Base-by-base conservation (phyloP, 2,113 vertebrate species). In the Cinclus mexicanus region DNA sequence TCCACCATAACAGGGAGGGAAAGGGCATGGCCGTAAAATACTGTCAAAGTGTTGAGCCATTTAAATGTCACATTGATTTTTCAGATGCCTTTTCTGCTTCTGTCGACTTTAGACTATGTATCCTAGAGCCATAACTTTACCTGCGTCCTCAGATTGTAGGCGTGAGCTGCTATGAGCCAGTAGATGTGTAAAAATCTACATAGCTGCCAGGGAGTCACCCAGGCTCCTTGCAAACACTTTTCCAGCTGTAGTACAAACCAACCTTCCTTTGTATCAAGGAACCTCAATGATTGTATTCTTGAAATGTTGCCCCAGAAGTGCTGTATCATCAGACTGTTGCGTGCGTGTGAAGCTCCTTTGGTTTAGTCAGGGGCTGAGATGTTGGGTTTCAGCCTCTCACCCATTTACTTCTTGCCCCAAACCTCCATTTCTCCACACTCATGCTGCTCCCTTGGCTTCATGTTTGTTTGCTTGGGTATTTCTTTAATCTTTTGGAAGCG, bases 71-170 rank as follows among this genome's bases (percentile, higher is more conserved):
- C 18, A 0, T 90, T 61, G 91, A 52, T 81, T 94, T 87, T 94
- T 79, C 95, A 28, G 94, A 97, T 93, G 97, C 97, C 97, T 98
- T 90, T 97, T 91, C 95, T 94, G 96, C 95, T 96, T 96, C 89
- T 92, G 69, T 93, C 56, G 4, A n/a, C 81, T 91, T 65, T 96
- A 96, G 97, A 94, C 19, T 8, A 44, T 93, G 80, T 95, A 77
- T 92, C 65, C 88, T 97, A 97, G 96, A 98, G 97, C 97, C 97
- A 95, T 98, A 96, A 96, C 76, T 88, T 92, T 74, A 89, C 72
- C 94, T 23, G 74, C 87, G 55, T 93, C 96, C 94, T 96, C 95
- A 86, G 96, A 76, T 57, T 10, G 44, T 97, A 96, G 96, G 94
- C 16, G 69, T 95, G 81, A 97, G 96, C 97, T 97, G 96, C 97